phyloP scores from a whole-genome alignment of 2,888 invertebrate species.

The Drosophila anomelani region DNA sequence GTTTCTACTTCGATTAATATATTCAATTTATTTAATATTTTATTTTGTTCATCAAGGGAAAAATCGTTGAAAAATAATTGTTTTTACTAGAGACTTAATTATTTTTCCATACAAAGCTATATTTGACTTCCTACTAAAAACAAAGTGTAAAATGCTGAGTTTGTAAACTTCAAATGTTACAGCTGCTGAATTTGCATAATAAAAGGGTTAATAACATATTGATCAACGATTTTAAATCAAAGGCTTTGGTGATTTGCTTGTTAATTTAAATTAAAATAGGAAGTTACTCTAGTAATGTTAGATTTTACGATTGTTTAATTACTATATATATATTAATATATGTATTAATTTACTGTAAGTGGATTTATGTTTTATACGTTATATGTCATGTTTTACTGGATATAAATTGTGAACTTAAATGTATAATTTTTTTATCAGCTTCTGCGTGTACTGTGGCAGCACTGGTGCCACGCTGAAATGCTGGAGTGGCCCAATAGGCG shows the following conservation, averaged over 20 bases:
- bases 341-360: no score
- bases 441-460: conserved; percentile 45
- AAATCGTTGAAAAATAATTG: neutral
- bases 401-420: neutral
- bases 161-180: neutral
- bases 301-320: neutral
- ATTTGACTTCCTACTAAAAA: neutral
- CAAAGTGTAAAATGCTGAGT: neutral
- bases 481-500: conserved; percentile 62
- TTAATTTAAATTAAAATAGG: neutral
- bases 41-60: neutral
- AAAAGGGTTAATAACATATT: neutral
- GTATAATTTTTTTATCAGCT: neutral
- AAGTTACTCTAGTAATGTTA: neutral
- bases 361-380: neutral
- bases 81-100: no score
- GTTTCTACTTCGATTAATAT: neutral
- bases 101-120: neutral
- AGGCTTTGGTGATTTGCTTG: neutral
- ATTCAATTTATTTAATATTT: neutral
- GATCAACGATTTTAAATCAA: neutral
- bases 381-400: no score
- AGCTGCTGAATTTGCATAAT: conserved; percentile 1
- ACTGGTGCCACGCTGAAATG: conserved; percentile 44
- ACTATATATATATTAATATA: neutral